A percentile compares a stretch with the other conserved stretches of the same genome.
Evolutionary conservation across 2,888 invertebrate genomes (phyloP).

Genomic region (Drosophila falleni): DNA sequence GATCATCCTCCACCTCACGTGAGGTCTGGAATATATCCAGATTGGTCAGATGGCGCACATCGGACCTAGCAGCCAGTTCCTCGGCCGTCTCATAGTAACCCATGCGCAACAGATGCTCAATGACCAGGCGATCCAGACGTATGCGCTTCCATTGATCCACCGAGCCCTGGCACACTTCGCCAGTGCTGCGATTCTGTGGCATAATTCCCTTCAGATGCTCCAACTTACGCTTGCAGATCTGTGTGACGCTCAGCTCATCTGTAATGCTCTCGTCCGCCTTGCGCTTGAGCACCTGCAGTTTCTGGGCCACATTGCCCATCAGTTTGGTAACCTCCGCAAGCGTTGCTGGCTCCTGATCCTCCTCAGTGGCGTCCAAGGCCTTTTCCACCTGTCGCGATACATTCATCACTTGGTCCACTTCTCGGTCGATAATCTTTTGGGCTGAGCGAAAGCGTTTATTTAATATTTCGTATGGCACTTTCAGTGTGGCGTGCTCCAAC

Average conservation of each 20-base stretch:
- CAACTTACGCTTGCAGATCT: conserved; percentile 95
- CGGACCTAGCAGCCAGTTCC: conserved; percentile 92
- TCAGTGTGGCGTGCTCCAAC: conserved; percentile 97
- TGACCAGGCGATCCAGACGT: conserved; percentile 95
- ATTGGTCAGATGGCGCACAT: conserved; percentile 95
- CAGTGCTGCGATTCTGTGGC: conserved; percentile 70
- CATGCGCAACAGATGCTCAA: conserved; percentile 97
- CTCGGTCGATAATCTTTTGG: conserved; percentile 97
- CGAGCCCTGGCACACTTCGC: conserved; percentile 83
- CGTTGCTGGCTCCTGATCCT: conserved; percentile 84
- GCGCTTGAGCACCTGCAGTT: conserved; percentile 94
- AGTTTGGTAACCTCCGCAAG: conserved; percentile 91
- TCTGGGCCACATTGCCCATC: conserved; percentile 95
- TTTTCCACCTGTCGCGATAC: conserved; percentile 90
- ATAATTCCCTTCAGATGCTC: conserved; percentile 91
- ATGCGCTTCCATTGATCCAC: conserved; percentile 85
- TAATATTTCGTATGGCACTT: conserved; percentile 98
- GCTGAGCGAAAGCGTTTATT: conserved; percentile 98
- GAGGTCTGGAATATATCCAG: conserved; percentile 94
- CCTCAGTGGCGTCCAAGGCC: conserved; percentile 57
- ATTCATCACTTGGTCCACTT: conserved; percentile 94
- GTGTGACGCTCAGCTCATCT: conserved; percentile 96
- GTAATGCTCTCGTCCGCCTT: conserved; percentile 97
- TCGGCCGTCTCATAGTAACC: conserved; percentile 98
- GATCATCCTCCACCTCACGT: conserved; percentile 94